Evolutionary conservation across 2,888 invertebrate genomes (phyloP).

Genomic region (Cantharis nigra): DNA sequence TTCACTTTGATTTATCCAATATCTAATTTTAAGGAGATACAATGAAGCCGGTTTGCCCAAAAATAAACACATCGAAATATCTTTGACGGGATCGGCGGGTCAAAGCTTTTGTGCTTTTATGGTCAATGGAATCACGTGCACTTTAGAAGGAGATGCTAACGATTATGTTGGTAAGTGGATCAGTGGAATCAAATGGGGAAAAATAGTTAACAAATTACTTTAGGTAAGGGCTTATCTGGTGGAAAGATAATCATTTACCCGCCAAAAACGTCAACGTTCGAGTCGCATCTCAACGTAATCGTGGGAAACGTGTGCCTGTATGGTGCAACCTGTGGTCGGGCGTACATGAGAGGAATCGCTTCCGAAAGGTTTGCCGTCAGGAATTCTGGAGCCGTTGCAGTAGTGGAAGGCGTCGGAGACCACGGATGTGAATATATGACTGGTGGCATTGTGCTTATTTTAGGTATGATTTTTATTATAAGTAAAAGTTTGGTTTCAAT

Average conservation of each 20-base stretch:
- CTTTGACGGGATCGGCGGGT: slow-evolving; percentile 90
- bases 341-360: slow-evolving; percentile 88
- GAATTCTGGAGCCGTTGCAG: slow-evolving; percentile 94
- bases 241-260: slow-evolving; percentile 93
- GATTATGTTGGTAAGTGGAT: slow-evolving; percentile 86
- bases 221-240: slow-evolving; percentile 86
- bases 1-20: slow-evolving; percentile 1
- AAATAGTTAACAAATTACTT: slow-evolving; percentile 27
- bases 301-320: slow-evolving; percentile 98
- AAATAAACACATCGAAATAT: slow-evolving; percentile 75
- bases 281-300: slow-evolving; percentile 93
- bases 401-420: slow-evolving; percentile 98
- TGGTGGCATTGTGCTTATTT: slow-evolving; percentile 86
- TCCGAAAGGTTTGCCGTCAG: slow-evolving; percentile 98
- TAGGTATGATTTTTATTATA: slow-evolving; percentile 53
- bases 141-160: slow-evolving; percentile 95
- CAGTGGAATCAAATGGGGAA: neutral
- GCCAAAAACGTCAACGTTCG: slow-evolving; percentile 81
- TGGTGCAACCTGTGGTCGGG: slow-evolving; percentile 93
- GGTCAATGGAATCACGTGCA: slow-evolving; percentile 85
- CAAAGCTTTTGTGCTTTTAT: slow-evolving; percentile 99
- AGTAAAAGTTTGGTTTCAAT: slow-evolving; percentile 2
- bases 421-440: slow-evolving; percentile 99
- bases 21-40: slow-evolving; percentile 68
- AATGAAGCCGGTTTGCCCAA: slow-evolving; percentile 86